Evolutionary conservation across 2,797 vertebrate genomes (phyloP), one percentile per base, ranked within the genome.

Genomic region (Lates japonicus): DNA sequence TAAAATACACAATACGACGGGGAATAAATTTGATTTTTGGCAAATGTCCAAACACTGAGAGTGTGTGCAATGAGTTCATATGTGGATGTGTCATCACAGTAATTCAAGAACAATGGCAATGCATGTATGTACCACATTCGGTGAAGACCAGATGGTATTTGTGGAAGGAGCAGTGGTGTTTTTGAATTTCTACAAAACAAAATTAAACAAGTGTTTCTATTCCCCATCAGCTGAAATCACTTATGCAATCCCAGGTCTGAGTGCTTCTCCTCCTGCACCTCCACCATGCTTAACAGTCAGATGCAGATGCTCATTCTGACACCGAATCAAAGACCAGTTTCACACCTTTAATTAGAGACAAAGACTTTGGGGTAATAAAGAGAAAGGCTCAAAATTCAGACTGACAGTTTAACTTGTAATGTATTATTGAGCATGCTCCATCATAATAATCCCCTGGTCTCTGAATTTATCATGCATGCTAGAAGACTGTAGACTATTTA

Each of bases 341-440:
- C 35, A 58, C 63, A 63, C 33, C 22, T 76, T 41, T 65, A 63
- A 78, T 83, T 54, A 41, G 48, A 52, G 33, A 49, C 57, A 63
- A 58, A 51, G 65, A 52, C 25, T 70, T 65, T 35, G 19, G 42
- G 5, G 9, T 1, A 66, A 73, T 16, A 20, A 20, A 52, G 52
- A 51, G 6, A 10, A n/a, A 65, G 10, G 22, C 11, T 70, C 41
- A 41, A 67, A 74, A 69, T 51, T 44, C 19, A 41, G 76, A 44
- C 44, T 37, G 67, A 60, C 25, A 42, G 16, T 33, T 68, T 52
- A 52, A 29, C 25, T 14, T 61, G 59, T 19, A 4, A 52, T 70
- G 16, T 41, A 46, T 71, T 61, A 51, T 64, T 37, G 14, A 68
- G 37, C 13, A 7, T 2, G 10, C 11, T 60, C 39, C 35, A 48